Conservation (phyloP, 1,140 invertebrate genomes). For the Papilio machaon region DNA sequence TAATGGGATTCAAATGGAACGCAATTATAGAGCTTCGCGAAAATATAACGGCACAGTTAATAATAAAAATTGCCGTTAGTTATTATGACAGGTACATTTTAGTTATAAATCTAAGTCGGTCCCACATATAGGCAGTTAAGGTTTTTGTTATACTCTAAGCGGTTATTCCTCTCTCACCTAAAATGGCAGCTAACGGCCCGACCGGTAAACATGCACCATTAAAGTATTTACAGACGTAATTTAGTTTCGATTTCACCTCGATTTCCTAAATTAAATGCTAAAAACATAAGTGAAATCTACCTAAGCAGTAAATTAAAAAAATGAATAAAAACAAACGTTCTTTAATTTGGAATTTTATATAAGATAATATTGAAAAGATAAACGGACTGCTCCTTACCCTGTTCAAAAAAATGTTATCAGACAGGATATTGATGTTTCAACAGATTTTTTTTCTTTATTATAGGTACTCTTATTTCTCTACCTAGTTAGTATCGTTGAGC, state of each 20-base stretch:
- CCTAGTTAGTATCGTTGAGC: background rate
- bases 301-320: background rate
- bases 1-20: background rate
- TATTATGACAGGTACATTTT: background rate
- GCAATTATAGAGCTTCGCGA: background rate
- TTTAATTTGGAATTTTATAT: background rate
- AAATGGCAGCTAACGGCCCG: conserved; percentile 23
- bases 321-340: background rate
- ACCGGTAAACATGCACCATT: conserved; percentile 29
- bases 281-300: background rate
- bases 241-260: conserved; percentile 19
- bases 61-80: conserved; percentile 15
- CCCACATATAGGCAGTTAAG: conserved; percentile 14
- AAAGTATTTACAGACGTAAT: conserved; percentile 21
- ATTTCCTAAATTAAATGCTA: conserved; percentile 21
- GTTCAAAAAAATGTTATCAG: too few relatives aligned
- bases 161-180: conserved; percentile 23
- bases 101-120: background rate
- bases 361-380: too few relatives aligned
- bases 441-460: too few relatives aligned
- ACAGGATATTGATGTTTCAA: too few relatives aligned
- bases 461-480: too few relatives aligned
- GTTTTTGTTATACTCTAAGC: conserved; percentile 25
- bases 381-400: too few relatives aligned
- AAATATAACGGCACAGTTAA: background rate